These are phyloP conservation scores for Dromius quadrimaculatus DNA, from an alignment of 2,888 invertebrate genomes.

Conservation along the genomic window DNA sequence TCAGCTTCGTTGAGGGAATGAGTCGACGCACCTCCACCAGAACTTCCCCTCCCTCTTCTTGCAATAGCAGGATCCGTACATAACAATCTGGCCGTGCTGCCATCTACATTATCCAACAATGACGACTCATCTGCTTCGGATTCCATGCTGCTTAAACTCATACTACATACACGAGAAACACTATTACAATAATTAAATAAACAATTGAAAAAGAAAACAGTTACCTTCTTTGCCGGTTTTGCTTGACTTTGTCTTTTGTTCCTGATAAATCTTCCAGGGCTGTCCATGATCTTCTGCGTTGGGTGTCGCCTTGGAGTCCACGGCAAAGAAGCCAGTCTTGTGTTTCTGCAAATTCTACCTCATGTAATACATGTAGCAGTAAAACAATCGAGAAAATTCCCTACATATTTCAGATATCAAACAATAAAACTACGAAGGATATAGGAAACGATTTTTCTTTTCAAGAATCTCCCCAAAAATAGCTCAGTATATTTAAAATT, in stretches of 20 bases:
- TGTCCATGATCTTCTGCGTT: slow-evolving; percentile 86
- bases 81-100: slow-evolving; percentile 70
- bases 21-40: slow-evolving; percentile 73
- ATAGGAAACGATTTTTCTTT: too few species aligned
- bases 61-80: slow-evolving; percentile 68
- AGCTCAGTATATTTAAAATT: too few species aligned
- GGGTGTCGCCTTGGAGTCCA: slow-evolving; percentile 63
- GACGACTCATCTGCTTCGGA: slow-evolving; percentile 84
- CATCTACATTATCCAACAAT: slow-evolving; percentile 68
- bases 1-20: slow-evolving; percentile 92
- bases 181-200: slow-evolving; percentile 5
- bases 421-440: too few species aligned
- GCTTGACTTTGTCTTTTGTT: slow-evolving; percentile 69
- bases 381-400: too few species aligned
- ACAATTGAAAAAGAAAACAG: slow-evolving; percentile 14
- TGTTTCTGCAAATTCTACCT: slow-evolving; percentile 61
- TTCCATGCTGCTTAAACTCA: slow-evolving; percentile 85
- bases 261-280: slow-evolving; percentile 80
- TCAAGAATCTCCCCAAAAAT: too few species aligned
- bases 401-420: too few species aligned
- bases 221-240: slow-evolving; percentile 70
- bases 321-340: slow-evolving; percentile 65
- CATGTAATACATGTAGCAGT: too few species aligned
- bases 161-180: slow-evolving; percentile 65
- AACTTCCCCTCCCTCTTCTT: slow-evolving; percentile 67